These are phyloP conservation scores for Apomyelois bistriatella DNA, from an alignment of 2,888 invertebrate species.

Conservation along the genomic window DNA sequence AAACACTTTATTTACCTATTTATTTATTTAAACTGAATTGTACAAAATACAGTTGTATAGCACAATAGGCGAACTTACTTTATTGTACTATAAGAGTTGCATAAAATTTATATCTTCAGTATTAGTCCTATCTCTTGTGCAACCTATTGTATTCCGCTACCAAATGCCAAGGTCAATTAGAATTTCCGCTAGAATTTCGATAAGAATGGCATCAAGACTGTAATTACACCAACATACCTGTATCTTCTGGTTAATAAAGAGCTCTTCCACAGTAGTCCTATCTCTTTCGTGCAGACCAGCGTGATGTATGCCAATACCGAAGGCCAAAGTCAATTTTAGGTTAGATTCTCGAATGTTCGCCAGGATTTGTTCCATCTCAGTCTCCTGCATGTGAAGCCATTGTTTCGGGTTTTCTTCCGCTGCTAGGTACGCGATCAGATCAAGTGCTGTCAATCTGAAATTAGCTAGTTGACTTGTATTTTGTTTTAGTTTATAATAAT, in stretches of 20 bases:
- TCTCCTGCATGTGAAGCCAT: conserved; percentile 93
- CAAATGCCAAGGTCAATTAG: conserved; percentile 92
- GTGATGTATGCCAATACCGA: conserved; percentile 99
- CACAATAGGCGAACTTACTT: no score
- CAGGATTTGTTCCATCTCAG: conserved; percentile 90
- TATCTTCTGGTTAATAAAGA: conserved; percentile 97
- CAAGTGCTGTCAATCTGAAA: conserved; percentile 93
- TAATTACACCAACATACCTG: conserved; percentile 78
- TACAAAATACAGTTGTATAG: no score
- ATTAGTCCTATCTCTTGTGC: conserved; percentile 93
- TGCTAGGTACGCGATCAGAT: conserved; percentile 94
- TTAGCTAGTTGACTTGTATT: no score
- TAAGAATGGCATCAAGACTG: neutral
- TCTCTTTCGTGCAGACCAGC: conserved; percentile 97
- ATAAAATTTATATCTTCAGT: no score
- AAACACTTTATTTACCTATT: no score
- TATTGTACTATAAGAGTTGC: no score
- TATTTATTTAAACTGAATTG: no score
- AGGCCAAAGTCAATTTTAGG: conserved; percentile 94
- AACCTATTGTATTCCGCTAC: conserved; percentile 98
- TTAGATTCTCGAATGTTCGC: conserved; percentile 90
- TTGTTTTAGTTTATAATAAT: no score
- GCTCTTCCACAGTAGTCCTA: conserved; percentile 93
- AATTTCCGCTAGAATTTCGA: neutral
- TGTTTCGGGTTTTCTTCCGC: conserved; percentile 96